These are phyloP conservation scores for Sitobion miscanthi DNA, from an alignment of 1,140 invertebrate species.

Conservation along the genomic window DNA sequence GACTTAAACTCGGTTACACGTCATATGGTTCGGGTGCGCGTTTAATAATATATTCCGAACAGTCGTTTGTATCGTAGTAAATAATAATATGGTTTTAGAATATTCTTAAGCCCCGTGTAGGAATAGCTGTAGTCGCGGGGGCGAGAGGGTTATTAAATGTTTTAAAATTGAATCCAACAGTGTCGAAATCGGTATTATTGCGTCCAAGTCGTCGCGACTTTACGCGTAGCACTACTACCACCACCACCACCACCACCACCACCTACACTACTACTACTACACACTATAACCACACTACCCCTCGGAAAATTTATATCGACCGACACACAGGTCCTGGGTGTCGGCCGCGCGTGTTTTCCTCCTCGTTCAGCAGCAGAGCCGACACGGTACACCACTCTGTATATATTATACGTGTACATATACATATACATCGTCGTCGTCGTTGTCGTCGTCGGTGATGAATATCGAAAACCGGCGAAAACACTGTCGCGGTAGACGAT, in stretches of 20 bases:
- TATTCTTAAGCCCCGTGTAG: too few species aligned
- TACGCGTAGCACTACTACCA: not conserved
- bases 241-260: too few species aligned
- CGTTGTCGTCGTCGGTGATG: not conserved
- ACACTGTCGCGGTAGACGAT: not conserved
- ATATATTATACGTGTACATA: not conserved
- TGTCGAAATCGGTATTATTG: not conserved
- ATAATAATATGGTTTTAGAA: not conserved
- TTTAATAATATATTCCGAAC: not conserved
- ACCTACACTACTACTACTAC: not conserved
- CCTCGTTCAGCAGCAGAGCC: not conserved
- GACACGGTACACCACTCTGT: not conserved
- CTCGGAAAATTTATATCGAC: not conserved
- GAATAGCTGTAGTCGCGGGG: too few species aligned
- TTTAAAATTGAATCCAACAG: not conserved
- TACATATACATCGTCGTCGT: too few species aligned
- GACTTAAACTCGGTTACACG: too few species aligned
- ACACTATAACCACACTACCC: not conserved
- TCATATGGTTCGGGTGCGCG: not conserved
- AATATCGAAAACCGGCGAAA: slow-evolving; percentile 7
- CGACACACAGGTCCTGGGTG: too few species aligned
- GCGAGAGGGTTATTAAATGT: not conserved
- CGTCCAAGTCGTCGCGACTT: not conserved
- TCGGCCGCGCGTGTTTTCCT: not conserved
- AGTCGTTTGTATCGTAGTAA: not conserved